These are phyloP conservation scores for Drosophila lini DNA, from an alignment of 1,140 invertebrate genomes.

Conservation along the genomic window DNA sequence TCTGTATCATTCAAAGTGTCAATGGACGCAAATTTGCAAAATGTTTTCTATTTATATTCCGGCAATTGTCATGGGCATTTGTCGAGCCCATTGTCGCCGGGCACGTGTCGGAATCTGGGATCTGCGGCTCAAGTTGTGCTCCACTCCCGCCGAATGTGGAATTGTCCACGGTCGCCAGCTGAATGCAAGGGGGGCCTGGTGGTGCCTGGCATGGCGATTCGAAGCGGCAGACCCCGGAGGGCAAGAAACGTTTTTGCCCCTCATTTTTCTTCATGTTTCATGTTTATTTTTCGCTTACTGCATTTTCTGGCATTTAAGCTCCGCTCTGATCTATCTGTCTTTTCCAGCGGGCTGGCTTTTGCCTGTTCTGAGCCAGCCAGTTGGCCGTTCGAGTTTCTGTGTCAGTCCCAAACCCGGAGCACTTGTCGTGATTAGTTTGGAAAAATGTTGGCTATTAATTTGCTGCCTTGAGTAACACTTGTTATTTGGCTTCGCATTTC, in stretches of 20 bases:
- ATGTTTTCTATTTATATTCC: slow-evolving; percentile 29
- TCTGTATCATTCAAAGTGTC: slow-evolving; percentile 37
- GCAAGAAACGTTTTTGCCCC: slow-evolving; percentile 39
- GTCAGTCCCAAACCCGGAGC: slow-evolving; percentile 45
- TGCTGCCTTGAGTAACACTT: slow-evolving; percentile 69
- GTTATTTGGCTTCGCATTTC: slow-evolving; percentile 60
- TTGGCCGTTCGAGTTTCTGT: slow-evolving; percentile 45
- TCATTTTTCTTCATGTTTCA: slow-evolving; percentile 55
- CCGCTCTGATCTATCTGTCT: slow-evolving; percentile 46
- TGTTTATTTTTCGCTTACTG: slow-evolving; percentile 54
- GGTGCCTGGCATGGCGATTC: background rate
- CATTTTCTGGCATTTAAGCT: slow-evolving; percentile 53
- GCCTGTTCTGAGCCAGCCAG: slow-evolving; percentile 20
- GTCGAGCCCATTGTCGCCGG: slow-evolving; percentile 26
- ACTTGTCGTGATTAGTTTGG: slow-evolving; percentile 69
- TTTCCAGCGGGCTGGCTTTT: slow-evolving; percentile 10
- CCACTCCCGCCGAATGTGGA: slow-evolving; percentile 34
- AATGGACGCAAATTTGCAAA: slow-evolving; percentile 54
- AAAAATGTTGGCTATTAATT: slow-evolving; percentile 70
- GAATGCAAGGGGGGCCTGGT: background rate
- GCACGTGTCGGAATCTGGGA: slow-evolving; percentile 48
- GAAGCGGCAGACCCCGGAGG: slow-evolving; percentile 37
- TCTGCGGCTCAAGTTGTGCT: slow-evolving; percentile 31
- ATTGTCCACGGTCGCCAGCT: slow-evolving; percentile 18
- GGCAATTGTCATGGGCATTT: slow-evolving; percentile 36